Base-by-base conservation (phyloP, 2,113 vertebrate genomes). In the Leuciscus idus region DNA sequence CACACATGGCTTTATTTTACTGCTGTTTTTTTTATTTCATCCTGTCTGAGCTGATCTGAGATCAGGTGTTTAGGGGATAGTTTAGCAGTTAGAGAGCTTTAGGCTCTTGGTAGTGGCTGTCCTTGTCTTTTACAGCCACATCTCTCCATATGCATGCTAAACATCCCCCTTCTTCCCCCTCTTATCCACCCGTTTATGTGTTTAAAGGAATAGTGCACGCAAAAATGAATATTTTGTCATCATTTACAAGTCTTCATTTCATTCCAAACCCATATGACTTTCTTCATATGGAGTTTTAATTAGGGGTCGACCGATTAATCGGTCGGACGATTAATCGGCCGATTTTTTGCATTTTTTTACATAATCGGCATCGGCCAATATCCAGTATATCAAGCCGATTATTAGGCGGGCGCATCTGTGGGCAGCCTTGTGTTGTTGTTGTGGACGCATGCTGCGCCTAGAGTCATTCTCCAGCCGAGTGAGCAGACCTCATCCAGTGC, bases 111-210 rank as follows among this genome's bases (percentile, higher is more conserved):
- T 21, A 52, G 26, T 76, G 48, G 17, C 52, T 28, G 77, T 73
- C 76, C 64, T 80, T 80, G 50, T 61, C 77, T 81, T 73, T 83
- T 81, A 59, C 43, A 55, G 46, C 23, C 48, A 12, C 81, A 26
- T 74, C 39, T 19, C 48, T 55, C 19, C 59, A 62, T 82, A 26
- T 76, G 52, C 59, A 62, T 59, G 36, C 30, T 82, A 61, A 57
- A 36, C 33, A 15, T 74, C 70, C 28, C 39, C 73, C 57, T 75
- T 76, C 74, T 11, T 52, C 8, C 2, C 48, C 26, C 72, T 46
- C 72, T 74, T 26, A 21, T 46, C 1, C 5, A 23, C 23, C 39
- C 8, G 9, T 43, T 39, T 43, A 4, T 43, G 70, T 15, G 23
- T 74, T 74, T 74, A 46, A 74, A 74, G 72, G 39, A 48, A 46